Evolutionary conservation across 2,113 vertebrate genomes (phyloP), one percentile per base, ranked within the genome.

Genomic region (Psephotus haematonotus): DNA sequence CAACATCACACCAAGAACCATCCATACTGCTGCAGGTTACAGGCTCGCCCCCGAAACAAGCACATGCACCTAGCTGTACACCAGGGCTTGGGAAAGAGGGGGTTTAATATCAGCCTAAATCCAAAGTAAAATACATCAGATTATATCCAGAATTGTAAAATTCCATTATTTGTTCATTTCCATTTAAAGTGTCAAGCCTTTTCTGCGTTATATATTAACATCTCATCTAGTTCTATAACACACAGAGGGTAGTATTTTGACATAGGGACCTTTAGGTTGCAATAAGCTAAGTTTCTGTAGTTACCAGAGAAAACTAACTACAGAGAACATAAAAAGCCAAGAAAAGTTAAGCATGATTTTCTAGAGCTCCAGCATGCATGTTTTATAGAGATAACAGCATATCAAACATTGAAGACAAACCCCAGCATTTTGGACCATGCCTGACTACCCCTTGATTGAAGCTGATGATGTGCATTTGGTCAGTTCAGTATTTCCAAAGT

Each of bases 381-480:
- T 52, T 46, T 63, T 28, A 37, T 27, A 85, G 53, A 67, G 41
- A 35, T 46, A 37, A 53, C 5, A 82, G 29, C 19, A 5, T 12
- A 67, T 37, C 41, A 67, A 63, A 75, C 17, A 27, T 1, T n/a
- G n/a, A 94, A 63, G 70, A 31, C 24, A 92, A 92, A 75, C 2
- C 19, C 5, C 14, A 76, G 62, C 13, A 23, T 68, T 75, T 9
- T 20, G 13, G 59, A 49, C 23, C 2, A 2, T 13, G 11, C 81
- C 43, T 35, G 59, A 60, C 25, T 49, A 22, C n/a, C 29, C 39
- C 74, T 67, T 41, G 47, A 71, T 3, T 44, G 37, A 94, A 87
- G 22, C 1, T 25, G 28, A 62, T 1, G 0, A 63, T 6, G 13
- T 0, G 0, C 7, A 10, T n/a, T 63, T 62, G 49, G 22, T 55